Percentiles rank a stretch among this genome's conserved stretches.
These are phyloP conservation scores for Phyllostomus hastatus DNA, from an alignment of 2,113 vertebrate species.

Conservation along the genomic window DNA sequence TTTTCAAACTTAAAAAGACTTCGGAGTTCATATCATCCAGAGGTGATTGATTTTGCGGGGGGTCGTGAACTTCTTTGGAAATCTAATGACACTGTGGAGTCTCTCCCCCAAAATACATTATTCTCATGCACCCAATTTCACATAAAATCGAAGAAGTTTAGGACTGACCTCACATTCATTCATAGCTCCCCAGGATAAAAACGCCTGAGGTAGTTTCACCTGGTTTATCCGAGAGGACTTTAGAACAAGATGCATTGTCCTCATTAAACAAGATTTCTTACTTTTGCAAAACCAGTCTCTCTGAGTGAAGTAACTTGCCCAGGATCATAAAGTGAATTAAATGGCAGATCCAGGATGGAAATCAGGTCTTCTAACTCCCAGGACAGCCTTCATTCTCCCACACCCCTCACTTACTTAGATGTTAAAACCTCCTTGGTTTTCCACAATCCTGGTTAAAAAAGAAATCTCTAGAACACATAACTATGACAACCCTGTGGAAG, in stretches of 20 bases:
- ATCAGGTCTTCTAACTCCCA: neutral
- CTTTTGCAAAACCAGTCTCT: neutral
- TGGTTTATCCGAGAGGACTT: neutral
- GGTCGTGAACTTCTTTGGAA: neutral
- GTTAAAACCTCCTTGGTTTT: neutral
- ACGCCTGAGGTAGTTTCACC: neutral
- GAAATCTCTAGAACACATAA: neutral
- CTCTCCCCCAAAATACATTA: neutral
- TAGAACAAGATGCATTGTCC: neutral
- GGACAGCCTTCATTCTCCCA: neutral
- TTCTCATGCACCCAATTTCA: neutral
- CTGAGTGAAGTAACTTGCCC: neutral
- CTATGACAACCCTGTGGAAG: neutral
- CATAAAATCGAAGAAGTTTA: neutral
- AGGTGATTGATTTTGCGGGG: neutral
- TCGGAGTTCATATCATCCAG: neutral
- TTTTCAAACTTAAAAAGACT: slow-evolving; percentile 32
- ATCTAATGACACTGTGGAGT: neutral
- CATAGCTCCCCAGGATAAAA: neutral
- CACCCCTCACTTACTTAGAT: neutral
- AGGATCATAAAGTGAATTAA: neutral
- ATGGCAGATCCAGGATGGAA: neutral
- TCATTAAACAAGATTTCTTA: neutral
- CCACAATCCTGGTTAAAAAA: neutral
- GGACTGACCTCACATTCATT: neutral